Percentiles rank a stretch among this genome's conserved stretches.
These are phyloP conservation scores for Cheilosia soror DNA, from an alignment of 2,888 invertebrate species.

Conservation along the genomic window DNA sequence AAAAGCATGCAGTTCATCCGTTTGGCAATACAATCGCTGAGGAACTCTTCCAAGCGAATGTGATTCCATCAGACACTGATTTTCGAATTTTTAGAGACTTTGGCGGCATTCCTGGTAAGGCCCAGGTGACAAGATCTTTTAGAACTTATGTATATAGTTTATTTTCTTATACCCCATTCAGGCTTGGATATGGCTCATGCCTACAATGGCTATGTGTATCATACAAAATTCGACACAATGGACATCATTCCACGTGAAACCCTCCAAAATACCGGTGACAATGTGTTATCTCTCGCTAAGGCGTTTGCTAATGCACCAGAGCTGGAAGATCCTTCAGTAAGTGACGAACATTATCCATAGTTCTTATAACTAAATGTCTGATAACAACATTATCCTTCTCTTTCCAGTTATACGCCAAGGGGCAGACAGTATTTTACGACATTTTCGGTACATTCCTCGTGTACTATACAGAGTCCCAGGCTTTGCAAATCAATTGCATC, in stretches of 20 bases:
- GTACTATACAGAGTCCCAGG: constrained; percentile 85
- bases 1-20: constrained; percentile 85
- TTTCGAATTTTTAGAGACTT: constrained; percentile 88
- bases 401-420: constrained; percentile 81
- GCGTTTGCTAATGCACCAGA: constrained; percentile 84
- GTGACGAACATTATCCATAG: constrained; percentile 19
- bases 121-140: too few species aligned
- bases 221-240: constrained; percentile 89
- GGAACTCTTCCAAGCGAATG: constrained; percentile 87
- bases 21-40: constrained; percentile 86
- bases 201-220: constrained; percentile 90
- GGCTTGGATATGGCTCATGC: constrained; percentile 91
- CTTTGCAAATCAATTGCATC: constrained; percentile 82
- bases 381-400: not conserved
- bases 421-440: constrained; percentile 89
- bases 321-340: constrained; percentile 79
- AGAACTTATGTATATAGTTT: not conserved
- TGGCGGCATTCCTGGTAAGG: constrained; percentile 86
- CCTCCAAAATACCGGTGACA: constrained; percentile 89
- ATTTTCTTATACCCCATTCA: constrained; percentile 77
- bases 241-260: constrained; percentile 87
- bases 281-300: constrained; percentile 86
- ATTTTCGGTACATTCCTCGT: constrained; percentile 88
- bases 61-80: constrained; percentile 89
- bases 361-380: not conserved